These are phyloP conservation scores for Chaetophractus vellerosus DNA, from an alignment of 2,797 vertebrate species.

Conservation along the genomic window DNA sequence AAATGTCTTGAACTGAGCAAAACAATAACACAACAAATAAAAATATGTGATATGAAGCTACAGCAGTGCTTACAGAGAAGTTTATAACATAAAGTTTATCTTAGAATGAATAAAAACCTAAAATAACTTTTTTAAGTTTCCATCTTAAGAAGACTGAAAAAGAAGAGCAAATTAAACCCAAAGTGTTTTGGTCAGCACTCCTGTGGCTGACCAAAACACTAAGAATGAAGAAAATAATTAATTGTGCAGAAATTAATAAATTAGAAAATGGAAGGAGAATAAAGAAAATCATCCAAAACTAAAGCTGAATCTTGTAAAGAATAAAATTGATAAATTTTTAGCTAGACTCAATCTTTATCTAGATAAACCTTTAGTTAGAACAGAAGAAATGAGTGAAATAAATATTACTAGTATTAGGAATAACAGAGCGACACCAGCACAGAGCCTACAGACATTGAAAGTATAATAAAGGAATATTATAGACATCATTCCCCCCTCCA, in stretches of 20 bases:
- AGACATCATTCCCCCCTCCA: neutral
- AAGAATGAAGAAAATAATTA: neutral
- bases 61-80: neutral
- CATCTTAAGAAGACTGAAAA: neutral
- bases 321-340: conserved; percentile 6
- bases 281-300: neutral
- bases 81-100: neutral
- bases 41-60: neutral
- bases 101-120: neutral
- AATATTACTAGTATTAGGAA: neutral
- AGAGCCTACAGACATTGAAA: neutral
- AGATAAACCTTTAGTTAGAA: neutral
- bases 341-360: neutral
- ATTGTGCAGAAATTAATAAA: neutral
- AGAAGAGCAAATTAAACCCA: too few species aligned
- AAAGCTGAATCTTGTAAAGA: neutral
- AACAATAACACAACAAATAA: neutral
- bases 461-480: neutral
- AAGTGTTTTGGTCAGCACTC: too few species aligned
- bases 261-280: neutral
- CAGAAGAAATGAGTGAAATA: neutral
- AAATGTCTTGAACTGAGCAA: neutral
- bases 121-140: neutral
- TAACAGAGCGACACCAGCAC: neutral
- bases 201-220: too few species aligned